Evolutionary conservation across 2,888 invertebrate genomes (phyloP), one percentile per base, ranked within the genome.

Genomic region (Herminia tarsipennalis): DNA sequence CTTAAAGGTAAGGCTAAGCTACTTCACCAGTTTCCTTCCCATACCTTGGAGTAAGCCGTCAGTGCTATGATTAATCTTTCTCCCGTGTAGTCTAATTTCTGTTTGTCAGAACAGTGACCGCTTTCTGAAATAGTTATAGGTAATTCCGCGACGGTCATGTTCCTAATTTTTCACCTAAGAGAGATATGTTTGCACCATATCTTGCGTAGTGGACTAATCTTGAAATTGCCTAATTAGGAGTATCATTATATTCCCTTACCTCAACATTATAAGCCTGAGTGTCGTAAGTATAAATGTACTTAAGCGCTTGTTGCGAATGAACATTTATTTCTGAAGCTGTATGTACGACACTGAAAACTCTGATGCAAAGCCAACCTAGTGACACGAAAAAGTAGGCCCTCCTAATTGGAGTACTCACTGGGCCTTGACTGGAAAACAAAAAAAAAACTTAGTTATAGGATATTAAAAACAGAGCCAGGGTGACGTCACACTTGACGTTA

Each of bases 381-480:
- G 95, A 94, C 33, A 92, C 86, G 44, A 93, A 85, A 57, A 93
- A 94, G 70, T 94, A 94, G 0, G 93, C 53, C 4, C 90, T 88
- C 49, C 93, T 91, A 0, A 81, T n/a, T n/a, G 88, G n/a, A 0
- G 56, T 52, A 1, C 71, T 71, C 0, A 65, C 42, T 20, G 70
- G 28, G 0, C 75, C 79, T 61, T 74, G 74, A 0, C 86, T 84
- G 51, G n/a, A 63, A 67, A 16, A 2, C 1, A 13, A 18, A 25
- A 17, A 9, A 5, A 13, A 5, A n/a, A n/a, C n/a, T n/a, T n/a
- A n/a, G n/a, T n/a, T n/a, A n/a, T n/a, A n/a, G n/a, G n/a, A n/a
- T n/a, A n/a, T n/a, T n/a, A n/a, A n/a, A n/a, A n/a, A n/a, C n/a
- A n/a, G n/a, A n/a, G n/a, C n/a, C n/a, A n/a, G n/a, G n/a, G n/a